phyloP scores from a whole-genome alignment of 2,888 invertebrate genomes.

The Polyommatus icarus region DNA sequence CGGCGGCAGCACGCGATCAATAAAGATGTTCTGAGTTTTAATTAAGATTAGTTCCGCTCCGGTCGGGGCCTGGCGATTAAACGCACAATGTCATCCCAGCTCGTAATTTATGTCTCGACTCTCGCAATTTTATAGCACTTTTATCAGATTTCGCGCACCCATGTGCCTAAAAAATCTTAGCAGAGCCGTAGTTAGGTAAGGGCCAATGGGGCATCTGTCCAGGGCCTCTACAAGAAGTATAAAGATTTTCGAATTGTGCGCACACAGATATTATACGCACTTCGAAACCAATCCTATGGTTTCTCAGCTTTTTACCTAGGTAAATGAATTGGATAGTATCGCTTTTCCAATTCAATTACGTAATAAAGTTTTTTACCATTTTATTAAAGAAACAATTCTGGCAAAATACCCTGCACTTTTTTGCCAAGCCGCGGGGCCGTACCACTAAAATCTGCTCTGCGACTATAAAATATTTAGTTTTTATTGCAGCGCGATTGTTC shows the following conservation, averaged over 20 bases:
- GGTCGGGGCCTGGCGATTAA: background rate
- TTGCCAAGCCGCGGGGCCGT: no score
- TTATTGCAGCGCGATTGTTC: background rate
- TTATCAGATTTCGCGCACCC: background rate
- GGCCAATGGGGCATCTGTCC: background rate
- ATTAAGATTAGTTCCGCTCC: conserved; percentile 46
- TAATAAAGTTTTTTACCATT: no score
- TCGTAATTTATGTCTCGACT: background rate
- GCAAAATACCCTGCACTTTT: no score
- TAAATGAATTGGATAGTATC: no score
- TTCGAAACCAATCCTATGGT: no score
- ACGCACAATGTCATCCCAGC: background rate
- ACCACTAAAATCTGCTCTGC: no score
- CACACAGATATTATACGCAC: no score
- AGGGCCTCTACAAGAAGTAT: background rate
- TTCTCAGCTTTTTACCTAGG: no score
- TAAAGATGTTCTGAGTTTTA: conserved; percentile 53
- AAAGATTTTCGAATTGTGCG: background rate
- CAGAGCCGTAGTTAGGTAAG: background rate
- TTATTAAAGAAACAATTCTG: no score
- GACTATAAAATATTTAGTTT: conserved; percentile 10
- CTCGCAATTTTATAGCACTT: background rate
- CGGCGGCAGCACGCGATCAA: conserved; percentile 53
- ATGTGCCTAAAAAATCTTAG: background rate
- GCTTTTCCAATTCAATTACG: no score